phyloP scores from a whole-genome alignment of 1,140 invertebrate species.

The Diachasmimorpha longicaudata region DNA sequence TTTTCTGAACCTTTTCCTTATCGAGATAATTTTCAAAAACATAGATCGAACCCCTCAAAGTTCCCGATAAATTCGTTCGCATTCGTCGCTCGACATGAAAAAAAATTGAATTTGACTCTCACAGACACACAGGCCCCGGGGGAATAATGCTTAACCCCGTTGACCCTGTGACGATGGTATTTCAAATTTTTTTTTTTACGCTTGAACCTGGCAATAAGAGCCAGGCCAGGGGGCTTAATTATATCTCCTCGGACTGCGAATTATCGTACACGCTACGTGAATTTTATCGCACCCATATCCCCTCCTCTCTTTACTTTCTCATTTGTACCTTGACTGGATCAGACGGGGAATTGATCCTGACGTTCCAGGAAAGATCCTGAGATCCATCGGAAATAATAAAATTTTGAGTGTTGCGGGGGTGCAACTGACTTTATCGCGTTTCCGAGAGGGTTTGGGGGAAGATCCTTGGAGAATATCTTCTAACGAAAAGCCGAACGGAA shows the following conservation, averaged over 20 bases:
- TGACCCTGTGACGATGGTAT: constrained; percentile 23
- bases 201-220: not conserved
- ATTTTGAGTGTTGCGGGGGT: not conserved
- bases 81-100: not conserved
- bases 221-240: constrained; percentile 30
- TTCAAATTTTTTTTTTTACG: not conserved
- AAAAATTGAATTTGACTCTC: not conserved
- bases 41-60: no score
- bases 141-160: constrained; percentile 36
- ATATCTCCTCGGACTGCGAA: constrained; percentile 32
- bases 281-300: constrained; percentile 18
- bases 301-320: constrained; percentile 1
- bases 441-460: not conserved
- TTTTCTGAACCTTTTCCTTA: no score
- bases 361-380: not conserved
- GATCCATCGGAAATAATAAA: not conserved
- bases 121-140: not conserved
- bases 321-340: not conserved
- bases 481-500: no score
- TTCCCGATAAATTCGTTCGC: no score
- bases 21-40: no score
- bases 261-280: constrained; percentile 34
- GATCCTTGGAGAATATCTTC: not conserved
- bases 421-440: not conserved
- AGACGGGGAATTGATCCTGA: not conserved